Conservation (phyloP, 92 coral and sea anemone genomes). For the Heliopora coerulea region DNA sequence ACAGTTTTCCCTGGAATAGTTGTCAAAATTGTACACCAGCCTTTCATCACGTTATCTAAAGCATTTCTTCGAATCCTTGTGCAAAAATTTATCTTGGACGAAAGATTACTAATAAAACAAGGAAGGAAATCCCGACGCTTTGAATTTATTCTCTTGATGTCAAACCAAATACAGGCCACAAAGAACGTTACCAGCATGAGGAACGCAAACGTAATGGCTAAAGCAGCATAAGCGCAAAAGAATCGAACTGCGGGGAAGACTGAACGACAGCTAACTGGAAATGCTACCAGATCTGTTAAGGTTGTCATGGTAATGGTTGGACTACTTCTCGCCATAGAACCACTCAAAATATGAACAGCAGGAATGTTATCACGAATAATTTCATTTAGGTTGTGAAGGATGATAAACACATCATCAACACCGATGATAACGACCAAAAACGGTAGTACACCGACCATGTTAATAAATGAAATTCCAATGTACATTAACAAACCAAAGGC, state of each 20-base stretch:
- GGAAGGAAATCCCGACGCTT: conserved; percentile 60
- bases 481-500: conserved; percentile 68
- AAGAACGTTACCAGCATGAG: conserved; percentile 62
- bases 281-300: conserved; percentile 76
- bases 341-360: conserved; percentile 52
- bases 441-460: conserved; percentile 71
- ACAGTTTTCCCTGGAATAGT: conserved; percentile 35
- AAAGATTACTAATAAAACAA: conserved; percentile 41
- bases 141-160: conserved; percentile 63
- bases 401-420: conserved; percentile 77
- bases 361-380: conserved; percentile 42
- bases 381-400: conserved; percentile 73
- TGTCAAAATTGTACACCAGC: conserved; percentile 60
- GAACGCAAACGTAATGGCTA: conserved; percentile 56
- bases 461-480: conserved; percentile 58
- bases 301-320: conserved; percentile 92
- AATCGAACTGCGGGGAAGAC: conserved; percentile 65
- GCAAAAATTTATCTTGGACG: not conserved
- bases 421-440: conserved; percentile 77
- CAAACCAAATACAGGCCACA: conserved; percentile 64
- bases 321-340: conserved; percentile 70
- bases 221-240: conserved; percentile 70
- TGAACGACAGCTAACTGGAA: conserved; percentile 79
- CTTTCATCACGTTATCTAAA: conserved; percentile 53
- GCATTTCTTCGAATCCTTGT: conserved; percentile 13